Conservation (phyloP, 2,888 invertebrate species). For the Chironomus tentans region DNA sequence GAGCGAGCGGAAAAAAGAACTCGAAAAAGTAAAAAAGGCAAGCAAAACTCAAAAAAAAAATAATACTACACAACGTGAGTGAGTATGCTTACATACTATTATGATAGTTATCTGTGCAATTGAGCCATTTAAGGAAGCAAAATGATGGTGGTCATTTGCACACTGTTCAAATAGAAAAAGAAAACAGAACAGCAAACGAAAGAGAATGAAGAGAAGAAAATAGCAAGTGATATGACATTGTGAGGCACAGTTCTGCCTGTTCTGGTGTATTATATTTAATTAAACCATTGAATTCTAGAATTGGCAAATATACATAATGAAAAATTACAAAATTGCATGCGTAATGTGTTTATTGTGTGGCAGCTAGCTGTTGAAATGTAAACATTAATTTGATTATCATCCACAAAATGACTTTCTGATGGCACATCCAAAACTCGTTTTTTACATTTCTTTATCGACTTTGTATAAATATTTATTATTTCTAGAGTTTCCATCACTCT, state of each 20-base stretch:
- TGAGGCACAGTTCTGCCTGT: background rate
- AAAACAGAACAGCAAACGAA: background rate
- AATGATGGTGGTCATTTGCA: constrained; percentile 11
- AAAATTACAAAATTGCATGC: background rate
- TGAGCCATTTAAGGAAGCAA: constrained; percentile 18
- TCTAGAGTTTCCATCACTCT: too few species aligned
- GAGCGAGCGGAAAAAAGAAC: too few species aligned
- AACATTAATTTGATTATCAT: background rate
- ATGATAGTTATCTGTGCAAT: background rate
- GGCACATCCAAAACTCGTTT: background rate
- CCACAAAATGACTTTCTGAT: constrained; percentile 2
- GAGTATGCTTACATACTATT: background rate
- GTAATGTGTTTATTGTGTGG: background rate
- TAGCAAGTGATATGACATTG: constrained; percentile 9
- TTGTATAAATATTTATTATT: too few species aligned
- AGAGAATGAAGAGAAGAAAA: background rate
- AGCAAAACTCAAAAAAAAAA: too few species aligned
- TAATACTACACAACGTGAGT: too few species aligned
- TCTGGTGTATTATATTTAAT: background rate
- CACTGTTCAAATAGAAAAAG: constrained; percentile 1
- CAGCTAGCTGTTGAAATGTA: background rate
- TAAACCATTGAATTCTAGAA: background rate
- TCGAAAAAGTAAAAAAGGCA: too few species aligned
- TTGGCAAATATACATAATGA: background rate
- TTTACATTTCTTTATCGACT: background rate